Percentiles rank a stretch among this genome's conserved stretches.
phyloP scores from a whole-genome alignment of 2,113 vertebrate genomes.

The Zingel zingel region DNA sequence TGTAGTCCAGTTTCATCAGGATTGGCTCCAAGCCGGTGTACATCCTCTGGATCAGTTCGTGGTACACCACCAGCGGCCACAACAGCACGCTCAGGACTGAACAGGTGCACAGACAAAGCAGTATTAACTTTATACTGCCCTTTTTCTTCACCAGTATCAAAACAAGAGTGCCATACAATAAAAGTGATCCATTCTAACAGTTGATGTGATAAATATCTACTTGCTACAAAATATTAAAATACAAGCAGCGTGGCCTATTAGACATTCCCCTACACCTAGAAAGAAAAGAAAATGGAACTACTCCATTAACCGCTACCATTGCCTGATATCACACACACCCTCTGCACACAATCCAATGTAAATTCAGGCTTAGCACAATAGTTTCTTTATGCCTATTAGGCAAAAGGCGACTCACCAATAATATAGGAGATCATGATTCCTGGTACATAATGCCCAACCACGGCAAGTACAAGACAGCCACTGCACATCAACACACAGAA shows the following conservation, averaged over 20 bases:
- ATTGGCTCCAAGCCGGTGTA: constrained; percentile 97
- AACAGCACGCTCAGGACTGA: constrained; percentile 95
- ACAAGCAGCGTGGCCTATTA: background rate
- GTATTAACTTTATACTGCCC: background rate
- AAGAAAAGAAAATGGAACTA: background rate
- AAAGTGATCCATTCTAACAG: background rate
- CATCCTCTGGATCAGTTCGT: constrained; percentile 98
- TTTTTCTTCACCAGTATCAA: background rate
- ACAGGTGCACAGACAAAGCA: background rate
- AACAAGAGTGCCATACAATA: background rate
- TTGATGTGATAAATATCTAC: background rate
- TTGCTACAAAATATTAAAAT: background rate
- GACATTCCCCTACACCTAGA: background rate
- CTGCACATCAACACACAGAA: constrained; percentile 94
- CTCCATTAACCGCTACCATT: background rate
- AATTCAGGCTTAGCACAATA: background rate
- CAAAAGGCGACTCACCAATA: constrained; percentile 88
- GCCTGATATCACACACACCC: background rate
- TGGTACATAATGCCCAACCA: constrained; percentile 96
- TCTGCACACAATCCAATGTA: background rate
- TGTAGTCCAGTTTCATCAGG: constrained; percentile 99
- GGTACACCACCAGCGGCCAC: constrained; percentile 98
- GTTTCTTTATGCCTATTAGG: background rate
- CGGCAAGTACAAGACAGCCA: constrained; percentile 89
- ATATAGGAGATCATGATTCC: constrained; percentile 99